A percentile compares a stretch with the other conserved stretches of the same genome.
phyloP scores from a whole-genome alignment of 2,797 vertebrate genomes.

The Melanotaenia boesemani region DNA sequence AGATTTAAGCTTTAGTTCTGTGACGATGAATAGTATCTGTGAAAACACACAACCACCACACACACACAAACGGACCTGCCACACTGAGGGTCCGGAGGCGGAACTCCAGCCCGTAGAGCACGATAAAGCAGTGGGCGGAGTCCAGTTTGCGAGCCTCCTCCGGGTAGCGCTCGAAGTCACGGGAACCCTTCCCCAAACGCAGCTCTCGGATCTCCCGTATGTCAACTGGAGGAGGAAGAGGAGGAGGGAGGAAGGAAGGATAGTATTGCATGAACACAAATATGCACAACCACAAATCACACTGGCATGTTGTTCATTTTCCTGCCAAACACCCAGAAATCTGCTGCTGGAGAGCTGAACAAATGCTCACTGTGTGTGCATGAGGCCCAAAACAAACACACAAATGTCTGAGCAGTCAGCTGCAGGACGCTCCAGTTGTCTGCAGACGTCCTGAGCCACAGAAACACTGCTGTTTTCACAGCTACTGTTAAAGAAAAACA shows the following conservation, averaged over 20 bases:
- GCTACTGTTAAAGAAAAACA: neutral
- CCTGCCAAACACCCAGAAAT: slow-evolving; percentile 55
- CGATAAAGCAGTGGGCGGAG: slow-evolving; percentile 87
- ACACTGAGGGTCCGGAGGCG: slow-evolving; percentile 87
- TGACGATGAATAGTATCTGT: neutral
- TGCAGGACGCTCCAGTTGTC: slow-evolving; percentile 32
- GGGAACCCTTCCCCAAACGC: slow-evolving; percentile 87
- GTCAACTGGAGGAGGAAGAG: slow-evolving; percentile 80
- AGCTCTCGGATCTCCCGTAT: slow-evolving; percentile 92
- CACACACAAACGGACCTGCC: slow-evolving; percentile 78
- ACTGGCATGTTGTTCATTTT: slow-evolving; percentile 54
- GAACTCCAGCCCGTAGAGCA: slow-evolving; percentile 89
- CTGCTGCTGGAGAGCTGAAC: slow-evolving; percentile 42
- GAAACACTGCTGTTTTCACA: neutral
- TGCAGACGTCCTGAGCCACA: slow-evolving; percentile 14
- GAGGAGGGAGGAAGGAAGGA: slow-evolving; percentile 47
- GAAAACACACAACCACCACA: slow-evolving; percentile 24
- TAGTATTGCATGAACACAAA: slow-evolving; percentile 69
- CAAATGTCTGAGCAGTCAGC: slow-evolving; percentile 53
- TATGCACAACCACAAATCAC: slow-evolving; percentile 73
- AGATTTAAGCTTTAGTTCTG: neutral
- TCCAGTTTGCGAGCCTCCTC: slow-evolving; percentile 90
- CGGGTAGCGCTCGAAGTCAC: slow-evolving; percentile 90
- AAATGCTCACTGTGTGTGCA: slow-evolving; percentile 33
- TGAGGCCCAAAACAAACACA: slow-evolving; percentile 40